These are phyloP conservation scores for Drosophila eohydei DNA, from an alignment of 2,888 invertebrate genomes.

Conservation along the genomic window DNA sequence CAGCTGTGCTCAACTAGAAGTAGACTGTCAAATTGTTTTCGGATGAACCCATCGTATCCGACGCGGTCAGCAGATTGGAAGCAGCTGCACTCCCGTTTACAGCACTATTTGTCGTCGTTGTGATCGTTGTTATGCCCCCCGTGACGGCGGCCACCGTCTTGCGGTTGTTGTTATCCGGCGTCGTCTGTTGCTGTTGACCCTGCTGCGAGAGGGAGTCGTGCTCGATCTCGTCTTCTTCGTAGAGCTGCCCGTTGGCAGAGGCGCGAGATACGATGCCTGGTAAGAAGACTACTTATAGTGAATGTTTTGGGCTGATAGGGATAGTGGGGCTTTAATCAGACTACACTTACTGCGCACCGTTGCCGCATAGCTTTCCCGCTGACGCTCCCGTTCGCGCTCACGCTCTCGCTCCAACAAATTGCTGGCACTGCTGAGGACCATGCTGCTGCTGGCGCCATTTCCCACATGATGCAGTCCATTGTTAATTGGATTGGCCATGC, in stretches of 20 bases:
- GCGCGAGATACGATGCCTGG: slow-evolving; percentile 86
- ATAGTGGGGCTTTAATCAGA: neutral
- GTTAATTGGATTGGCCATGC: slow-evolving; percentile 82
- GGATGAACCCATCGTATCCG: slow-evolving; percentile 85
- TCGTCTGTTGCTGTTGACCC: slow-evolving; percentile 53
- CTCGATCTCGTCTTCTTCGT: slow-evolving; percentile 85
- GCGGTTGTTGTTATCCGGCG: slow-evolving; percentile 72
- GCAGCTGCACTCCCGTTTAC: slow-evolving; percentile 20
- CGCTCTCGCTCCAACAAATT: slow-evolving; percentile 86
- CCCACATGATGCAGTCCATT: slow-evolving; percentile 77
- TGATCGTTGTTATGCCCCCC: slow-evolving; percentile 64
- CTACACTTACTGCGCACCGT: slow-evolving; percentile 87
- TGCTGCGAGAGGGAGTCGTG: slow-evolving; percentile 80
- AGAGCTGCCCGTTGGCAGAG: slow-evolving; percentile 84
- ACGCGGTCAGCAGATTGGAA: slow-evolving; percentile 82
- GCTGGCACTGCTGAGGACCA: slow-evolving; percentile 87
- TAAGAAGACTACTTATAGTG: slow-evolving; percentile 78
- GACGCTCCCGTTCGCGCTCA: slow-evolving; percentile 83
- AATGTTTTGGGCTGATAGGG: slow-evolving; percentile 61
- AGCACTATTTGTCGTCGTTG: slow-evolving; percentile 53
- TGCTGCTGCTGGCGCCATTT: slow-evolving; percentile 86
- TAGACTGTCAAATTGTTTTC: slow-evolving; percentile 87
- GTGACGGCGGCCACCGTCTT: slow-evolving; percentile 67
- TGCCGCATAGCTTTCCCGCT: slow-evolving; percentile 85
- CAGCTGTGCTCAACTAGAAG: slow-evolving; percentile 83